A percentile compares a stretch with the other conserved stretches of the same genome.
These are phyloP conservation scores for Podarcis lilfordi DNA, from an alignment of 2,797 vertebrate genomes.

Conservation along the genomic window DNA sequence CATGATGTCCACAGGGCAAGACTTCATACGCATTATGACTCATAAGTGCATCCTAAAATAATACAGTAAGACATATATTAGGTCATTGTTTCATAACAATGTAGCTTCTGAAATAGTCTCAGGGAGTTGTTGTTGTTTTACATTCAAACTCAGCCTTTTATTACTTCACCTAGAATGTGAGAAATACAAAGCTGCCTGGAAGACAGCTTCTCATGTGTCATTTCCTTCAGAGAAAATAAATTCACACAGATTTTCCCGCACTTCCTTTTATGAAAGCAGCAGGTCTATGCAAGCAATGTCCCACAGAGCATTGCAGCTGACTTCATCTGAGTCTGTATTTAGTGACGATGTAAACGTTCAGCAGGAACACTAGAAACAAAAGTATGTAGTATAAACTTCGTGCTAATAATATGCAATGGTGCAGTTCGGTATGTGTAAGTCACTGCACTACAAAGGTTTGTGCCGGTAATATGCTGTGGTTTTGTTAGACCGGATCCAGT, in stretches of 20 bases:
- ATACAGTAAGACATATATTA: neutral
- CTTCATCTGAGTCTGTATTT: neutral
- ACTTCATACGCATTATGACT: conserved; percentile 1
- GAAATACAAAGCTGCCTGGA: neutral
- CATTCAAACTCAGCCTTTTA: neutral
- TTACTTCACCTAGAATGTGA: neutral
- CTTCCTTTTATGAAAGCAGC: neutral
- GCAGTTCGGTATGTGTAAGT: neutral
- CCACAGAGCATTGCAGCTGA: neutral
- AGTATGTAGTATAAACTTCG: too few species aligned
- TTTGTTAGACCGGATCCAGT: too few species aligned
- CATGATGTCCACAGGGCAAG: conserved; percentile 8
- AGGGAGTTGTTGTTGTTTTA: neutral
- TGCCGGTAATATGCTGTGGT: neutral
- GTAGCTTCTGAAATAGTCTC: neutral
- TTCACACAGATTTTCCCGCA: neutral
- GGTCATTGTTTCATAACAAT: conserved; percentile 19
- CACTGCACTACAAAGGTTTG: neutral
- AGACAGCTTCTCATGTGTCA: neutral
- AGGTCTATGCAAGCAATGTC: neutral
- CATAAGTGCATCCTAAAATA: neutral
- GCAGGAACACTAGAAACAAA: neutral
- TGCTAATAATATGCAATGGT: too few species aligned
- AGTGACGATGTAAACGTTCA: neutral
- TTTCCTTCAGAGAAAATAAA: conserved; percentile 7